Evolutionary conservation across 2,797 vertebrate species (phyloP), one percentile per base, ranked within the genome.

Genomic region (Enteromius radiatus): DNA sequence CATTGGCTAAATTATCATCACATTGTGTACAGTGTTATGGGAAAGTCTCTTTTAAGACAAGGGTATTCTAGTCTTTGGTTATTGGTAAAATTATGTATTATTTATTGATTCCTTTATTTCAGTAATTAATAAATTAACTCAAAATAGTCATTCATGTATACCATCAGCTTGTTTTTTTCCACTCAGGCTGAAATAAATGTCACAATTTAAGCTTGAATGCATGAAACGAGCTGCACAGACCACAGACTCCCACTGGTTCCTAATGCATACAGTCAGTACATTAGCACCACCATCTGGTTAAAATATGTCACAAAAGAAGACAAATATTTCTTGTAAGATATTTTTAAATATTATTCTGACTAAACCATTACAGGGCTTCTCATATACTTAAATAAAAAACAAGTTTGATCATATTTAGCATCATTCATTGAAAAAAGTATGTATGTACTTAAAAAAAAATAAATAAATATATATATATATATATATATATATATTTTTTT

Each of bases 211-310:
- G 33, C 23, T n/a, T 45, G 3, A 36, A 23, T 5, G 26, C 26
- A 63, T 63, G 23, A 19, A 45, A 26, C 5, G 1, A 71, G 14
- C 28, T 28, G 9, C 4, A 7, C n/a, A 45, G 23, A 76, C 7
- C 4, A 7, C n/a, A 45, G 23, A 76, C 7, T n/a, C 21, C 41
- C 19, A 6, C 31, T 71, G 28, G 5, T 74, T 4, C 14, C 15
- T 49, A 17, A 49, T 63, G 52, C 43, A 63, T 43, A 10, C 45
- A 73, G 33, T 36, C 21, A 21, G 26, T 47, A 61, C 79, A 47
- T 49, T 73, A 69, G 70, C 70, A 64, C 70, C 80, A 49, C 36
- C 80, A 49, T 31, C 45, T 75, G 70, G 70, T 75, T 54, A 31
- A 82, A 56, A 38, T 52, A 9, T 64, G 59, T 65, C 5, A 52